Evolutionary conservation across 2,113 vertebrate species (phyloP).

Genomic region (Corythornis cristatus): DNA sequence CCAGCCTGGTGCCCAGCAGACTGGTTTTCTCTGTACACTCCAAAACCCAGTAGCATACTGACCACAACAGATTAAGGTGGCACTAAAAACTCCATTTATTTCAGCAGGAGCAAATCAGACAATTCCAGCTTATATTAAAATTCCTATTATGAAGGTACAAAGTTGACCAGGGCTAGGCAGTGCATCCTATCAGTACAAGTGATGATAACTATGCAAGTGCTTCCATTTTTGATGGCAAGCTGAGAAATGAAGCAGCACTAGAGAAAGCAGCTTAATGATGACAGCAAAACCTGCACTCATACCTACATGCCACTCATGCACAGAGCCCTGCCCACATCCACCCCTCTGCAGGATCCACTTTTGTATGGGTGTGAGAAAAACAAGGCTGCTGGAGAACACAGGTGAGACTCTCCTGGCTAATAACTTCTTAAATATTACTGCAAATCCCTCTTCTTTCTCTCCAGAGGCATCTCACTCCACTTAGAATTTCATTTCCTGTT

Average conservation of each 20-base stretch:
- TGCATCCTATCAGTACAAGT: not conserved
- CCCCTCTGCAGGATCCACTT: not conserved
- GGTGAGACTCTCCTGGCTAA: slow-evolving; percentile 41
- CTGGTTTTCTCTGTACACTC: not conserved
- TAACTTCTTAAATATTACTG: slow-evolving; percentile 31
- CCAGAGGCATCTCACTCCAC: slow-evolving; percentile 17
- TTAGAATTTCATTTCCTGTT: slow-evolving; percentile 52
- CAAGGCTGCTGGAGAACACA: not conserved
- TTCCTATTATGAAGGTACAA: not conserved
- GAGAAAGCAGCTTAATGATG: not conserved
- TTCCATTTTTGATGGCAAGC: not conserved
- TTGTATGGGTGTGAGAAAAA: not conserved
- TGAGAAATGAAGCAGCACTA: not conserved
- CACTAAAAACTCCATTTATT: not conserved
- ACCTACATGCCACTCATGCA: not conserved
- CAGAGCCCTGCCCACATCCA: not conserved
- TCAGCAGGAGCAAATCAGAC: not conserved
- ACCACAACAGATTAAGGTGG: not conserved
- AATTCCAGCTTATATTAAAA: not conserved
- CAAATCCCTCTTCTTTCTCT: not conserved
- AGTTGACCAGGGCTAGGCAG: not conserved
- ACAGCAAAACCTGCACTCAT: not conserved
- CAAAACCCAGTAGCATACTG: not conserved
- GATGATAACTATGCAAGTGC: not conserved
- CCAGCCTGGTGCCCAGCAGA: not conserved